Evolutionary conservation across 2,888 invertebrate species (phyloP), one percentile per base, ranked within the genome.

Genomic region (Pyralis farinalis): DNA sequence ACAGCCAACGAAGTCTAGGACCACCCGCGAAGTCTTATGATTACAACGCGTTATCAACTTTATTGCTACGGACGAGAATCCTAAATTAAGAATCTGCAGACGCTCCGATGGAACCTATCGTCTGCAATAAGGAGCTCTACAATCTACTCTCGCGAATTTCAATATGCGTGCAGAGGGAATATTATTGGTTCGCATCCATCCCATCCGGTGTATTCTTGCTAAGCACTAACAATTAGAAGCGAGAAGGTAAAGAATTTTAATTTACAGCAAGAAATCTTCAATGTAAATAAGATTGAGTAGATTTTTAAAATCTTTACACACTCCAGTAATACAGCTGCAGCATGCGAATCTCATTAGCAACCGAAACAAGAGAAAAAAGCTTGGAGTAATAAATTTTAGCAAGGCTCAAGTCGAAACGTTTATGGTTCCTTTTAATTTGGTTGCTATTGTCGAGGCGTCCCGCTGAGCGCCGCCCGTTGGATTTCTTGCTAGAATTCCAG

Each of bases 391-490:
- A 87, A 88, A 88, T 87, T 88, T 87, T 82, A 81, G 86, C 86
- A 77, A 78, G 78, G 76, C 81, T 77, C 81, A 83, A 84, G 81
- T 83, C 76, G 74, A 82, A 85, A 82, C 83, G 74, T 84, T 87
- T 86, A 83, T 84, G 83, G 83, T 84, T 83, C 71, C 82, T 83
- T 88, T 87, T 87, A 88, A 88, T 88, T 87, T 85, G 85, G 85
- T 80, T 80, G 81, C 79, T 71, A 86, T 87, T 87, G 87, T 87
- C 74, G 74, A 67, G 78, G 74, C 78, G 69, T 78, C 86, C 86
- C 83, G 84, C 83, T 72, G 87, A 59, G 86, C 69, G 66, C 16
- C 71, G 71, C 69, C 73, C 73, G 73, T 69, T 69, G 79, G 70
- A 77, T 81, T 81, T 80, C 82, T 84, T 80, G 71, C 77, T 73